A percentile compares a stretch with the other conserved stretches of the same genome.
Conservation (phyloP, 2,113 vertebrate species). For the mouse (Mus musculus) region DNA sequence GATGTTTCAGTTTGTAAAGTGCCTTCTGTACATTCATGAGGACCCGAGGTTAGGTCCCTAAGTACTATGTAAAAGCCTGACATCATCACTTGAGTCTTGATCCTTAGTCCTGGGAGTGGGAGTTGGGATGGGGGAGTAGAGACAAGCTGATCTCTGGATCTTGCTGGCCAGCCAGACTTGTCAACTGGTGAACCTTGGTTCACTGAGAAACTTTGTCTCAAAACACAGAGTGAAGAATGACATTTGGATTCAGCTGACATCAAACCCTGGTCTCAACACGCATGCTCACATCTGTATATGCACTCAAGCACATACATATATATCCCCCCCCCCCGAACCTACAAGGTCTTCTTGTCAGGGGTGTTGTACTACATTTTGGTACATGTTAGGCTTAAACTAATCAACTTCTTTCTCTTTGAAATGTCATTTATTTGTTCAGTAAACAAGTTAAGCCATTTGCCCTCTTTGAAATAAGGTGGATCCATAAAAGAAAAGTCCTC, state of each 20-base stretch:
- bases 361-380: not conserved
- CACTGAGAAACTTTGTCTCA: not conserved
- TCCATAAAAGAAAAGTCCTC: not conserved
- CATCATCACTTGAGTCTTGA: not conserved
- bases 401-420: not conserved
- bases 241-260: not conserved
- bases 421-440: not conserved
- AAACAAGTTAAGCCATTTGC: not conserved
- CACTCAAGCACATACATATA: not conserved
- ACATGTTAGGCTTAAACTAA: not conserved
- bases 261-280: not conserved
- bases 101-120: not conserved
- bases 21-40: too few species aligned
- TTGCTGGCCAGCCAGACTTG: not conserved
- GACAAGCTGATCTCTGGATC: too few species aligned
- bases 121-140: too few species aligned
- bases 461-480: conserved; percentile 7
- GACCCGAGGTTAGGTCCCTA: not conserved
- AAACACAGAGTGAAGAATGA: not conserved
- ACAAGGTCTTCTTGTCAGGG: not conserved
- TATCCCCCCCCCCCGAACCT: not conserved
- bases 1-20: not conserved
- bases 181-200: not conserved
- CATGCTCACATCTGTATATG: not conserved
- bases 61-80: not conserved